A percentile compares a stretch with the other conserved stretches of the same genome.
These are phyloP conservation scores for Oncorhynchus kisutch DNA, from an alignment of 2,113 vertebrate species.

Conservation along the genomic window DNA sequence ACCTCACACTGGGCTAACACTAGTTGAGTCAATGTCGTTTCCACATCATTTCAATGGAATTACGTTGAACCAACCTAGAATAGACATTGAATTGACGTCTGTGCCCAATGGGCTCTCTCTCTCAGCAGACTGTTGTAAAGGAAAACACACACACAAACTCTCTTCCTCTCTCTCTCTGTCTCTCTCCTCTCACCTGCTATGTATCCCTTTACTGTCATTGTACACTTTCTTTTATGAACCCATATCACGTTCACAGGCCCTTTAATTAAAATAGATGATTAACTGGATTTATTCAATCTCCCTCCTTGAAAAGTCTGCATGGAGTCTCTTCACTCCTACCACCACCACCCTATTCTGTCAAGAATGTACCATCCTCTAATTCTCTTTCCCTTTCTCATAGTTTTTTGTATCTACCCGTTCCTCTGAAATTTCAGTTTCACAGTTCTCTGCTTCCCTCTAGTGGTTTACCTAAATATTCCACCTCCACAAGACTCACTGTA, in stretches of 20 bases:
- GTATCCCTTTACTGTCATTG: background rate
- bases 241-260: background rate
- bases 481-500: too few relatives aligned
- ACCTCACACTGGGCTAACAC: too few relatives aligned
- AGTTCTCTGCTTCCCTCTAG: constrained; percentile 72
- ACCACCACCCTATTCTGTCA: too few relatives aligned
- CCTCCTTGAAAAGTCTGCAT: background rate
- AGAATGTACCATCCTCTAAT: background rate
- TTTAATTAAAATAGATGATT: background rate
- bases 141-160: constrained; percentile 28
- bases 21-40: too few relatives aligned
- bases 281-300: background rate
- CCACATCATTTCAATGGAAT: too few relatives aligned
- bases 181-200: background rate
- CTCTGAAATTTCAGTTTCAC: background rate
- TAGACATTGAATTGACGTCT: too few relatives aligned
- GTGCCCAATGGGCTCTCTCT: constrained; percentile 28
- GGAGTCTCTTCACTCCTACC: background rate
- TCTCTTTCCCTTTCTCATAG: too few relatives aligned
- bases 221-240: background rate
- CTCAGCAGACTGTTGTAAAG: constrained; percentile 42
- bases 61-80: too few relatives aligned
- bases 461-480: constrained; percentile 29
- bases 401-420: background rate
- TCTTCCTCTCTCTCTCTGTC: constrained; percentile 17